A percentile compares a stretch with the other conserved stretches of the same genome.
Evolutionary conservation across 2,797 vertebrate species (phyloP).

Genomic region (Gymnoscopelus braueri): DNA sequence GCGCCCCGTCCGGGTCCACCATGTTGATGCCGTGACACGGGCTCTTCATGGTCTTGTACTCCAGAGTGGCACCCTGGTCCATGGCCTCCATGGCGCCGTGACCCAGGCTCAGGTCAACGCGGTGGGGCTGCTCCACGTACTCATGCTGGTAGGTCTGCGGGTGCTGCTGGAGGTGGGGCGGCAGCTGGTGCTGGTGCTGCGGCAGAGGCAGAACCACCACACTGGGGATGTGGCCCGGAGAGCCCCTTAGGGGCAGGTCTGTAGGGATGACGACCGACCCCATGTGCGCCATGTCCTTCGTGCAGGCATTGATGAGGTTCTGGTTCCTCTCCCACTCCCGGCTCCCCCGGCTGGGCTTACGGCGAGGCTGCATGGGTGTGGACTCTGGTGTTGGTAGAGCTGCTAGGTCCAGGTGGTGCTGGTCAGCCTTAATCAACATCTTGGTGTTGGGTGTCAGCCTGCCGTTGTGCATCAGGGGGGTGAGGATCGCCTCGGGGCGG

Average conservation of each 20-base stretch:
- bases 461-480: conserved; percentile 96
- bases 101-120: conserved; percentile 83
- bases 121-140: conserved; percentile 96
- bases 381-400: conserved; percentile 96
- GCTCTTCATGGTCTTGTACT: conserved; percentile 96
- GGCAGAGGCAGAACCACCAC: conserved; percentile 93
- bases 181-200: conserved; percentile 85
- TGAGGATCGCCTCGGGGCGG: conserved; percentile 93
- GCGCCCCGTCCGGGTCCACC: conserved; percentile 86
- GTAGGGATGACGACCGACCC: conserved; percentile 93
- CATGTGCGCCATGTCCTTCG: conserved; percentile 93
- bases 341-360: conserved; percentile 92
- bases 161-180: conserved; percentile 81
- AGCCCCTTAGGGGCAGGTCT: conserved; percentile 91
- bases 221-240: conserved; percentile 95
- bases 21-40: conserved; percentile 88
- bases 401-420: conserved; percentile 94
- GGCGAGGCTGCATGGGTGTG: conserved; percentile 95
- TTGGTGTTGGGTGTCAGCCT: conserved; percentile 88
- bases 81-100: conserved; percentile 79
- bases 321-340: conserved; percentile 98
- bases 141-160: conserved; percentile 96
- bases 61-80: conserved; percentile 93
- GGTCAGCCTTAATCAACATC: conserved; percentile 96
- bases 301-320: conserved; percentile 97